A percentile compares a stretch with the other conserved stretches of the same genome.
These are phyloP conservation scores for Alcis repandata DNA, from an alignment of 2,888 invertebrate genomes.

Conservation along the genomic window DNA sequence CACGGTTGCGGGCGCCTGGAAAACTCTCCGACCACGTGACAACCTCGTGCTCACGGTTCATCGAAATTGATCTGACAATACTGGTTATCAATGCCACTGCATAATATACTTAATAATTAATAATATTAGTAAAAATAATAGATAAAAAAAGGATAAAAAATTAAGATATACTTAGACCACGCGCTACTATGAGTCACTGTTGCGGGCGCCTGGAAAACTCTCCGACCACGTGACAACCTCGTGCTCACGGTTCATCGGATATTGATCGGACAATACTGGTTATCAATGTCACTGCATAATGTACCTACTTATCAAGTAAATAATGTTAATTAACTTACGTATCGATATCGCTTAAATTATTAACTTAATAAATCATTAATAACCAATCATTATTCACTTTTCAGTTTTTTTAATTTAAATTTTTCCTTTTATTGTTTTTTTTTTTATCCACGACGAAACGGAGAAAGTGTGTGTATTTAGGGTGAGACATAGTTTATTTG, in stretches of 20 bases:
- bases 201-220: not conserved
- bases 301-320: not conserved
- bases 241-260: not conserved
- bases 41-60: not conserved
- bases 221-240: not conserved
- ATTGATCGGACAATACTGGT: not conserved
- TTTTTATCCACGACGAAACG: too few relatives aligned
- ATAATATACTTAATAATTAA: not conserved
- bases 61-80: not conserved
- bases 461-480: too few relatives aligned
- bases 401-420: too few relatives aligned
- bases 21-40: conserved; percentile 3
- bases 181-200: conserved; percentile 13
- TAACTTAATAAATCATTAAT: too few relatives aligned
- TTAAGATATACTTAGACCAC: conserved; percentile 32
- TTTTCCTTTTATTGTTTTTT: too few relatives aligned
- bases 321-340: not conserved
- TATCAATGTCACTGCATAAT: not conserved
- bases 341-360: not conserved
- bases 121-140: too few relatives aligned
- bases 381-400: too few relatives aligned
- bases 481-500: too few relatives aligned
- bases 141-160: too few relatives aligned
- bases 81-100: not conserved
- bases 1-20: not conserved